Evolutionary conservation across 2,113 vertebrate genomes (phyloP).

Genomic region (Pollachius pollachius): DNA sequence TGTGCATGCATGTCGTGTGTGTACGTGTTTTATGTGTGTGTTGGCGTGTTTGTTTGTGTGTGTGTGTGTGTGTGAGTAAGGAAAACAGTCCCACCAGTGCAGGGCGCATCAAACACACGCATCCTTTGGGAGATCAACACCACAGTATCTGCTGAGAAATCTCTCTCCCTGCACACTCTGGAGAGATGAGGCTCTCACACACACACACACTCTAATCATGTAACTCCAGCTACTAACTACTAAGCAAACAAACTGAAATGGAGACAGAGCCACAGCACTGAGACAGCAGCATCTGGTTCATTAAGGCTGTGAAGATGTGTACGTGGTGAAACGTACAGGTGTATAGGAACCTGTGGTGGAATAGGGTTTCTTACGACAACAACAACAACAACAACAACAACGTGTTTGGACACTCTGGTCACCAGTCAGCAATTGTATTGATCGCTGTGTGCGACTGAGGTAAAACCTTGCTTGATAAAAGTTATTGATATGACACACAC

Average conservation of each 20-base stretch:
- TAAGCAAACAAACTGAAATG: slow-evolving; percentile 69
- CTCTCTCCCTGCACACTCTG: slow-evolving; percentile 43
- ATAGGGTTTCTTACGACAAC: too few relatives aligned
- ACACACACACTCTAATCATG: slow-evolving; percentile 45
- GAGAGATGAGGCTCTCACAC: slow-evolving; percentile 31
- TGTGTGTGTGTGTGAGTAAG: not conserved
- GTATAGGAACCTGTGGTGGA: too few relatives aligned
- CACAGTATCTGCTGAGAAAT: slow-evolving; percentile 70
- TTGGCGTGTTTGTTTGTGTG: not conserved
- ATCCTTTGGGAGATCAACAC: slow-evolving; percentile 53
- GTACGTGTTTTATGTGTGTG: too few relatives aligned
- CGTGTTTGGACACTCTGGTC: too few relatives aligned
- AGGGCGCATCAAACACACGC: slow-evolving; percentile 66
- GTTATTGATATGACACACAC: not conserved
- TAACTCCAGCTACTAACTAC: slow-evolving; percentile 71
- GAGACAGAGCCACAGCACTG: slow-evolving; percentile 60
- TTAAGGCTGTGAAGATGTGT: slow-evolving; percentile 40
- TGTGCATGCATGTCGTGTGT: too few relatives aligned
- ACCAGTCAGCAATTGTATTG: too few relatives aligned
- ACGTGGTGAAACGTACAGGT: too few relatives aligned
- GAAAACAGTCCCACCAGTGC: slow-evolving; percentile 53
- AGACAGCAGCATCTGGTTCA: slow-evolving; percentile 50
- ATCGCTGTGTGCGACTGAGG: too few relatives aligned
- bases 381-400: too few relatives aligned
- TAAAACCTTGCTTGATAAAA: not conserved